Conservation (phyloP, 2,113 vertebrate species). For the Pterocles burchelli region DNA sequence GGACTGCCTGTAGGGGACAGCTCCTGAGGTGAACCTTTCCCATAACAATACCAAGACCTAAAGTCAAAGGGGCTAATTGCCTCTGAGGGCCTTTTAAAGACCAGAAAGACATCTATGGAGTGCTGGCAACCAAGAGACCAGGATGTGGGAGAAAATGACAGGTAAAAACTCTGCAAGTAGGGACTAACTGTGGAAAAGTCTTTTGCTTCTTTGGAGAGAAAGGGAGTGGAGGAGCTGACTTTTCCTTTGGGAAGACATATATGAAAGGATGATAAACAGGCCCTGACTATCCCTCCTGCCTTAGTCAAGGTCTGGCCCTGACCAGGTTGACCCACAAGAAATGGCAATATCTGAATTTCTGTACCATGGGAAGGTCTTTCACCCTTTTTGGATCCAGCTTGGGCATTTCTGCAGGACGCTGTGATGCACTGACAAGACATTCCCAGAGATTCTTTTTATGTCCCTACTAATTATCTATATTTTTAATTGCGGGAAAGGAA, state of each 20-base stretch:
- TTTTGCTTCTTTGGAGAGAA: background rate
- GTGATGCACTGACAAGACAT: background rate
- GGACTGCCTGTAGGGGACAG: background rate
- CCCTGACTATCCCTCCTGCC: background rate
- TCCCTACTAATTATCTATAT: constrained; percentile 27
- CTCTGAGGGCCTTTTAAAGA: background rate
- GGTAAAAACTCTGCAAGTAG: background rate
- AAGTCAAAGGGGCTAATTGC: background rate
- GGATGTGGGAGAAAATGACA: background rate
- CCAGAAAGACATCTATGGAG: background rate
- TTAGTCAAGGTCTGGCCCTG: background rate
- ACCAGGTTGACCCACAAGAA: background rate
- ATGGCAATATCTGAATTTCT: background rate
- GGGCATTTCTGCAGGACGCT: background rate
- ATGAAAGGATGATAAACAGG: background rate
- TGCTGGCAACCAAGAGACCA: background rate
- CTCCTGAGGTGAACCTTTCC: background rate
- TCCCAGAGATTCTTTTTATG: background rate
- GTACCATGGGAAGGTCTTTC: background rate
- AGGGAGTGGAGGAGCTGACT: background rate
- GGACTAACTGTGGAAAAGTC: background rate
- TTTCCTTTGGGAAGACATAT: background rate
- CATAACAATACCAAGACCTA: background rate
- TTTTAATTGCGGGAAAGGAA: constrained; percentile 18
- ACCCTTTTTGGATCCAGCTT: background rate